Conservation (phyloP, 1,140 invertebrate genomes). For the Platorchestia sp. region DNA sequence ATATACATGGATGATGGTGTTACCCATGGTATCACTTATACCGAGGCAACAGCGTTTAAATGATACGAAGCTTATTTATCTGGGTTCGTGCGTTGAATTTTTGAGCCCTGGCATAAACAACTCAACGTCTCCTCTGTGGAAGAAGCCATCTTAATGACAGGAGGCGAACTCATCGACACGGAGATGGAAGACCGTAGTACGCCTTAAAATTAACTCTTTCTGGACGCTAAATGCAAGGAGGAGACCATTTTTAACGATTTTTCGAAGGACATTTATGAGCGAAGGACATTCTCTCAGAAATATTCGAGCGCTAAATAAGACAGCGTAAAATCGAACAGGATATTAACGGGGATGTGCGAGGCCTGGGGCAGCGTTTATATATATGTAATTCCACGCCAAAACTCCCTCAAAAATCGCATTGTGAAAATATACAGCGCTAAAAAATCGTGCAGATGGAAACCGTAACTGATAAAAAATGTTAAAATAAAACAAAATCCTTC, state of each 20-base stretch:
- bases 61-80: not conserved
- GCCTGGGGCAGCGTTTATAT: not conserved
- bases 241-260: not conserved
- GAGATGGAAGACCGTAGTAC: not conserved
- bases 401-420: not conserved
- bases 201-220: not conserved
- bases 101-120: not conserved
- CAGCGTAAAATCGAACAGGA: not conserved
- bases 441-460: not conserved
- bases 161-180: not conserved
- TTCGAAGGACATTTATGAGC: constrained; percentile 7
- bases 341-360: not conserved
- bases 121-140: not conserved
- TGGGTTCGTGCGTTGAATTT: not conserved
- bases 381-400: not conserved
- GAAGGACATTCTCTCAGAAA: not conserved
- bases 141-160: not conserved
- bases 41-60: not conserved
- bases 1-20: not conserved
- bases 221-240: not conserved
- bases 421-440: not conserved
- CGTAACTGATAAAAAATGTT: not conserved
- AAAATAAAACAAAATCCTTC: not conserved
- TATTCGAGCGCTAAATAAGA: not conserved
- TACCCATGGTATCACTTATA: not conserved